Evolutionary conservation across 2,113 vertebrate genomes (phyloP), one percentile per base, ranked within the genome.

Genomic region (Jacana jacana): DNA sequence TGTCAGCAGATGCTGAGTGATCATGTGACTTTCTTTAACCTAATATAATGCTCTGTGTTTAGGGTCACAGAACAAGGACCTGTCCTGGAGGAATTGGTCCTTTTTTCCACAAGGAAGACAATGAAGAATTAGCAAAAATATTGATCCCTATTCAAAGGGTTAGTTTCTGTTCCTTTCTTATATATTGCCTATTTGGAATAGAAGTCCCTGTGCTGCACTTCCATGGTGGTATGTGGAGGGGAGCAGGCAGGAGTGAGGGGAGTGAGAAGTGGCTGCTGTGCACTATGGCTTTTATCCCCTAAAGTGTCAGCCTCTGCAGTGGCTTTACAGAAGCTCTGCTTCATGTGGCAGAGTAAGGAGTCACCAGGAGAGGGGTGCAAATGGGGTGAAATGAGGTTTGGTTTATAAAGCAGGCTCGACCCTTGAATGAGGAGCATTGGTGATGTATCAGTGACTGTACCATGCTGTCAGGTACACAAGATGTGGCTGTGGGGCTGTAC

Each of bases 151-250:
- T 31, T 52, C 28, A 30, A n/a, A 46, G n/a, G 18, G 17, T 66
- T 91, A 8, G 91, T 83, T 95, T 84, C 51, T 49, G 3, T 77
- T 87, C 44, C 23, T 73, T 5, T 83, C 15, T 39, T 27, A 17
- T 6, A 2, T 39, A 17, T 61, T 2, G 0, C 7, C 4, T 48
- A 0, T 27, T 75, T 24, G 37, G 42, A 17, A n/a, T 70, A 20
- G 54, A 73, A 66, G 42, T 77, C 44, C 20, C 33, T 24, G 8
- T 31, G 25, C 10, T 42, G 12, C 9, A 2, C 20, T 76, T 65
- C 49, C 40, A 18, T 44, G 44, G 15, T 58, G 46, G 23, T 22
- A 3, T 11, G 40, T n/a, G 35, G 37, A 65, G 69, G 17, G 72
- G 27, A 84, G 37, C 46, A 48, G 72, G 60, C 22, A 44, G 49